Percentiles rank a stretch among this genome's conserved stretches.
phyloP scores from a whole-genome alignment of 2,888 invertebrate species.

The Thysanoteuthis rhombus region DNA sequence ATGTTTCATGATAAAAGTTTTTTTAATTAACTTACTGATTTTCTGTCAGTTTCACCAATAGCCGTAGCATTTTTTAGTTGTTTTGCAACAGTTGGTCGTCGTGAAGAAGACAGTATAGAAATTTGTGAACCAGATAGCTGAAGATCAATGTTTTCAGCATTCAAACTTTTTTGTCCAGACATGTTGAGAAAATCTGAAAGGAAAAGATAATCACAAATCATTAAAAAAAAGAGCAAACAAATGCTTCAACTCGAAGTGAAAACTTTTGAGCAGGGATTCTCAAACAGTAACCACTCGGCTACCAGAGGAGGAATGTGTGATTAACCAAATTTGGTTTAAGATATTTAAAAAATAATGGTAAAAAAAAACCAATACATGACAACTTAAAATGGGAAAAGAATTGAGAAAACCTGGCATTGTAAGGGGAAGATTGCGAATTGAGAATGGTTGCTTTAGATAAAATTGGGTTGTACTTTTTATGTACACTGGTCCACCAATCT shows the following conservation, averaged over 20 bases:
- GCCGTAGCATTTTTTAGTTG: constrained; percentile 52
- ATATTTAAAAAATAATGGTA: too few relatives aligned
- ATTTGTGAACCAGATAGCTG: constrained; percentile 65
- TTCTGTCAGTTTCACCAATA: constrained; percentile 44
- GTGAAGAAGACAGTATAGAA: constrained; percentile 40
- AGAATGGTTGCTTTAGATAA: too few relatives aligned
- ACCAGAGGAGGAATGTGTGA: too few relatives aligned
- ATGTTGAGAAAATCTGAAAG: not conserved
- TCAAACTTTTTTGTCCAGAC: constrained; percentile 48
- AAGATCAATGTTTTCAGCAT: constrained; percentile 67
- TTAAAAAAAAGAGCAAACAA: not conserved
- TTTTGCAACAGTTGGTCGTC: constrained; percentile 53
- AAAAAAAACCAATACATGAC: too few relatives aligned
- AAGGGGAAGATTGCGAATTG: too few relatives aligned
- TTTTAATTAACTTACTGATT: constrained; percentile 39
- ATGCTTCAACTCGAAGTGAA: not conserved
- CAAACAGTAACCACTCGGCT: not conserved
- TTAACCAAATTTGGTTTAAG: too few relatives aligned
- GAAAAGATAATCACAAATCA: not conserved
- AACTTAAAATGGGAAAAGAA: too few relatives aligned
- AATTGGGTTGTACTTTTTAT: too few relatives aligned
- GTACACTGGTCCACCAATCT: too few relatives aligned
- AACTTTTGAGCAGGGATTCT: not conserved
- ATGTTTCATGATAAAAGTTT: not conserved
- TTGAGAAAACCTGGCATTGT: too few relatives aligned